These are phyloP conservation scores for Galerucella calmariensis DNA, from an alignment of 2,888 invertebrate genomes.

Conservation along the genomic window DNA sequence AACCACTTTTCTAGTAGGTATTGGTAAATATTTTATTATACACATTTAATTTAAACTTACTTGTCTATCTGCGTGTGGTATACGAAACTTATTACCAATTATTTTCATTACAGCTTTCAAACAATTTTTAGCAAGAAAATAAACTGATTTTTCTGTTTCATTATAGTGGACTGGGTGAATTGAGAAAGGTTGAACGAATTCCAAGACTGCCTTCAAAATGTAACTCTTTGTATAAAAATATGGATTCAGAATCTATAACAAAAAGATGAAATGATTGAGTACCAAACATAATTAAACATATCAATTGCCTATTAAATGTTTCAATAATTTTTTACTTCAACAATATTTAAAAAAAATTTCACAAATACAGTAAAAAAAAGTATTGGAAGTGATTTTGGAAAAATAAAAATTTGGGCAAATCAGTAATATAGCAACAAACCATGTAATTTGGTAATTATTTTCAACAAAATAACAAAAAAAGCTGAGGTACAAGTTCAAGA, in stretches of 20 bases:
- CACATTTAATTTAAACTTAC: constrained; percentile 33
- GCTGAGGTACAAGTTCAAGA: no score
- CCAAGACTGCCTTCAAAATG: constrained; percentile 37
- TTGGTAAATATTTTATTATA: no score
- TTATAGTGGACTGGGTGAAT: constrained; percentile 27
- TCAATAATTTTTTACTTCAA: no score
- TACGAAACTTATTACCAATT: constrained; percentile 32
- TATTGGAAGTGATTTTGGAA: no score
- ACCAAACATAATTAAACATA: background rate
- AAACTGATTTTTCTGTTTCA: background rate
- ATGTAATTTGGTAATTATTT: no score
- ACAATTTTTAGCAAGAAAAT: constrained; percentile 43
- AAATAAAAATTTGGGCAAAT: no score
- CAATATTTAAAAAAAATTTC: no score
- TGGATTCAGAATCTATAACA: constrained; percentile 37
- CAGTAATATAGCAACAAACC: no score
- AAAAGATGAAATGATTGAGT: background rate
- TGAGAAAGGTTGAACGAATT: constrained; percentile 38
- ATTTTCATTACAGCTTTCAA: constrained; percentile 41
- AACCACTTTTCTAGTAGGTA: no score
- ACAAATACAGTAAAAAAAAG: no score
- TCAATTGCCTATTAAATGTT: background rate
- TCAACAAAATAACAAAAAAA: no score
- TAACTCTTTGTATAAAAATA: constrained; percentile 27
- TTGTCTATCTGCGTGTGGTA: constrained; percentile 18